These are phyloP conservation scores for Scolopax mira DNA, from an alignment of 2,113 vertebrate species.

Conservation along the genomic window DNA sequence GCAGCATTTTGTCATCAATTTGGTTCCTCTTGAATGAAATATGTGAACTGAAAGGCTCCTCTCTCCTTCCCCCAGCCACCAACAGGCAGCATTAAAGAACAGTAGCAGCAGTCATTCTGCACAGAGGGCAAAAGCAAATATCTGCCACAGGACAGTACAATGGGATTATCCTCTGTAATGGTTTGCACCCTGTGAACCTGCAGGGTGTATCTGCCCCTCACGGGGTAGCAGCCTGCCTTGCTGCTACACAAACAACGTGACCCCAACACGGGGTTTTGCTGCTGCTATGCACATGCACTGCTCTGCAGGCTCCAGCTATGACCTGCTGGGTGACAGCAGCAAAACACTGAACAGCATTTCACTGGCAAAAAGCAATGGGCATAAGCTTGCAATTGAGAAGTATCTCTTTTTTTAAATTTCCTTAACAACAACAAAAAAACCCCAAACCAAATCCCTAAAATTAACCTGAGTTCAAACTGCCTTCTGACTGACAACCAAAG, in stretches of 20 bases:
- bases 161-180: neutral
- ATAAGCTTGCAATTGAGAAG: neutral
- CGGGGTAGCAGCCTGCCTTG: neutral
- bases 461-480: neutral
- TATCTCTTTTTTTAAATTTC: neutral
- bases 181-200: neutral
- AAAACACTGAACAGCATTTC: neutral
- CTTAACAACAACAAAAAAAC: neutral
- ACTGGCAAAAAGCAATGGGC: neutral
- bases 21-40: neutral
- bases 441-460: neutral
- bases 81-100: neutral
- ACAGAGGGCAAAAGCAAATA: neutral
- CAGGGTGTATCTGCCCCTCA: neutral
- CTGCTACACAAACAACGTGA: neutral
- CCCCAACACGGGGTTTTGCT: neutral
- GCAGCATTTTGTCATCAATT: neutral
- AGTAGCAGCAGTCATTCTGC: neutral
- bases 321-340: neutral
- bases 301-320: neutral
- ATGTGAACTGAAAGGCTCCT: neutral
- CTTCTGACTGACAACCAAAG: neutral
- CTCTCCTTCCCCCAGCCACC: neutral
- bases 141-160: neutral
- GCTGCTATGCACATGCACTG: neutral